These are phyloP conservation scores for Tachycineta bicolor DNA, from an alignment of 2,113 vertebrate species.

Conservation along the genomic window DNA sequence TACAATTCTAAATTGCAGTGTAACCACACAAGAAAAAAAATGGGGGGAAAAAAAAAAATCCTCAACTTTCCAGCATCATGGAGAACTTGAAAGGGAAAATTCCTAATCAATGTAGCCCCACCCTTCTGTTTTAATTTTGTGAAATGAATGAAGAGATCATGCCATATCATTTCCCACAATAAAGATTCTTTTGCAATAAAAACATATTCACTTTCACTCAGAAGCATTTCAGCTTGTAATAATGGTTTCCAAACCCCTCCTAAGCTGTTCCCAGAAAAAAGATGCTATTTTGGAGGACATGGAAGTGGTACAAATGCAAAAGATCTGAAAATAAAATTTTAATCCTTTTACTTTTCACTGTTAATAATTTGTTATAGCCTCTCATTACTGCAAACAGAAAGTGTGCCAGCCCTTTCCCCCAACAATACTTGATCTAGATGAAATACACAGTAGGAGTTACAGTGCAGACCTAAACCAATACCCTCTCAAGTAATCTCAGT, in stretches of 20 bases:
- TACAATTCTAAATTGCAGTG: not conserved
- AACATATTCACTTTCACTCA: not conserved
- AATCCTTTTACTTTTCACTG: not conserved
- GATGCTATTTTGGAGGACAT: not conserved
- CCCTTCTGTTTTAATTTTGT: not conserved
- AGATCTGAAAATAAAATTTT: not conserved
- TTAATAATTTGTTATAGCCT: not conserved
- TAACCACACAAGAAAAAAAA: not conserved
- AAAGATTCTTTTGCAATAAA: not conserved
- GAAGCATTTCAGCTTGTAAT: not conserved
- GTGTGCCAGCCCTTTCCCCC: not conserved
- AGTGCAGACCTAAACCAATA: not conserved
- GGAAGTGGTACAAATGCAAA: not conserved
- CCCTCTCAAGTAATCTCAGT: not conserved
- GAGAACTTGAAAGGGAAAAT: not conserved
- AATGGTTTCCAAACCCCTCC: not conserved
- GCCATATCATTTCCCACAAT: not conserved
- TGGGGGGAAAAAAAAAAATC: not conserved
- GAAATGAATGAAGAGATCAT: not conserved
- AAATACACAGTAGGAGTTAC: not conserved
- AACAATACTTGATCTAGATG: not conserved
- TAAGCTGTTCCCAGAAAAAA: not conserved
- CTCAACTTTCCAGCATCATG: not conserved
- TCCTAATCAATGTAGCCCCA: not conserved
- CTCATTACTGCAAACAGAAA: not conserved